Evolutionary conservation across 2,797 vertebrate genomes (phyloP).

Genomic region (Halcyon smyrnensis): DNA sequence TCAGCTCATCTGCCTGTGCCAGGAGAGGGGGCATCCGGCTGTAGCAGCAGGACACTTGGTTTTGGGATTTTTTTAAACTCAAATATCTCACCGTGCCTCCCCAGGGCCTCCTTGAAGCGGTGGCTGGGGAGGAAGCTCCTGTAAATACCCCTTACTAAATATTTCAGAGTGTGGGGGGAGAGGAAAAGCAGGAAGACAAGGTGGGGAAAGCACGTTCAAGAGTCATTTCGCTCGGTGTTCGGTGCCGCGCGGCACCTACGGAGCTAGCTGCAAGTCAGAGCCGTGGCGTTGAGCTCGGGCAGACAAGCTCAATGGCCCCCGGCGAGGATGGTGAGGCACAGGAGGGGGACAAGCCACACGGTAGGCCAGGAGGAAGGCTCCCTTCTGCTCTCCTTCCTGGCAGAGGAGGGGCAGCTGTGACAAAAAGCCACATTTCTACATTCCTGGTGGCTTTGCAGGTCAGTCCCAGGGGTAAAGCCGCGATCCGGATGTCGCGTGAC

Average conservation of each 20-base stretch:
- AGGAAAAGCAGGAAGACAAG: fast-evolving
- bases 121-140: neutral
- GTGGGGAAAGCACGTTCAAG: fast-evolving
- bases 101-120: neutral
- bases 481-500: fast-evolving
- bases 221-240: fast-evolving
- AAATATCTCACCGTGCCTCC: fast-evolving
- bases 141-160: neutral
- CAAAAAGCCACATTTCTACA: neutral
- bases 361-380: neutral
- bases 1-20: neutral
- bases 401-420: neutral
- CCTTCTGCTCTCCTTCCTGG: fast-evolving
- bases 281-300: fast-evolving
- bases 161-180: fast-evolving
- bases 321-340: fast-evolving
- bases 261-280: neutral
- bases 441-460: neutral
- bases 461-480: neutral
- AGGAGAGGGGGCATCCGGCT: neutral
- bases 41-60: neutral
- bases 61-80: neutral
- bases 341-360: fast-evolving
- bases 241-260: fast-evolving
- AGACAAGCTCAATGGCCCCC: neutral